Percentiles rank a stretch among this genome's conserved stretches.
These are phyloP conservation scores for Brachionus rotundiformis DNA, from an alignment of 1,140 invertebrate species.

Conservation along the genomic window DNA sequence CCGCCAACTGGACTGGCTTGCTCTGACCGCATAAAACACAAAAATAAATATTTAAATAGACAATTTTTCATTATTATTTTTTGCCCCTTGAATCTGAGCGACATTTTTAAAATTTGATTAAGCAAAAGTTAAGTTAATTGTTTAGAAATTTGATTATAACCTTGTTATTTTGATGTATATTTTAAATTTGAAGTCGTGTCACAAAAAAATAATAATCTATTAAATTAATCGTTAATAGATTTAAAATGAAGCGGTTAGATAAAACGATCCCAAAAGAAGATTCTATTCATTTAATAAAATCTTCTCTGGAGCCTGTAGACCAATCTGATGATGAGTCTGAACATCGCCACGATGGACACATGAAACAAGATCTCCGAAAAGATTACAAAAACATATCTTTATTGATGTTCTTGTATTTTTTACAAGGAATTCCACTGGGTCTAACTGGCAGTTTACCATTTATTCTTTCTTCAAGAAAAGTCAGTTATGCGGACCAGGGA, in stretches of 20 bases:
- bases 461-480: slow-evolving; percentile 68
- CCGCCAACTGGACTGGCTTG: no score
- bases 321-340: background rate
- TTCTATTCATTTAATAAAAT: background rate
- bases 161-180: background rate
- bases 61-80: background rate
- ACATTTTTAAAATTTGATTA: no score
- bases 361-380: slow-evolving; percentile 40
- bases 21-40: no score
- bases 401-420: slow-evolving; percentile 84
- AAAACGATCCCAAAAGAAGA: background rate
- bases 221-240: background rate
- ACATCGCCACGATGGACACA: background rate
- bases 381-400: slow-evolving; percentile 40
- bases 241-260: background rate
- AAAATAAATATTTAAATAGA: no score
- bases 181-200: slow-evolving; percentile 22
- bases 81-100: no score
- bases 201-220: background rate
- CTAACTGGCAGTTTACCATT: slow-evolving; percentile 89
- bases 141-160: background rate
- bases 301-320: background rate
- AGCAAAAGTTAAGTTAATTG: slow-evolving; percentile 38
- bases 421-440: slow-evolving; percentile 90
- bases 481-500: slow-evolving; percentile 70